Percentiles rank a stretch among this genome's conserved stretches.
Conservation (phyloP, 2,113 vertebrate genomes). For the Hemiscyllium ocellatum region DNA sequence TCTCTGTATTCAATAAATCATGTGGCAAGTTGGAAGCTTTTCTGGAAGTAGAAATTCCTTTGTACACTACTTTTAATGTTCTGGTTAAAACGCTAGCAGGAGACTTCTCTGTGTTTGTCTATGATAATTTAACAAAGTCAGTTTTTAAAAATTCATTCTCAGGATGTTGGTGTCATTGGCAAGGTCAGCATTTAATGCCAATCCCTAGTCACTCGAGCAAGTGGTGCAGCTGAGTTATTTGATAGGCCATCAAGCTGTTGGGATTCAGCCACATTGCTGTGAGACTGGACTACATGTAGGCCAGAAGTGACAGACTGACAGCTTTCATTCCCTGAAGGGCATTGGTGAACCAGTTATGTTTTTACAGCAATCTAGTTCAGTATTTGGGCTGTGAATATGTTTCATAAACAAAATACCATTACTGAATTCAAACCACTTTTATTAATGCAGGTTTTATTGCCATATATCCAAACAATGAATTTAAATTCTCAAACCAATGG, state of each 20-base stretch:
- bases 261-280: neutral
- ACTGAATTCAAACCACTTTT: neutral
- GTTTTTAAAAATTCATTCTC: neutral
- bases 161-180: neutral
- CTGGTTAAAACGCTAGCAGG: neutral
- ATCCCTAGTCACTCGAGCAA: neutral
- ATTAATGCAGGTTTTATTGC: neutral
- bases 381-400: too few relatives aligned
- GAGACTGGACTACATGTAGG: neutral
- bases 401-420: neutral
- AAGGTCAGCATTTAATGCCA: neutral
- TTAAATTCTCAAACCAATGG: neutral
- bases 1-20: neutral
- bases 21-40: neutral
- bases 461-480: neutral
- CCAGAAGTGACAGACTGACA: neutral
- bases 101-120: neutral
- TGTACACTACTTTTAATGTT: neutral
- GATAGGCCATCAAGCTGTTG: neutral
- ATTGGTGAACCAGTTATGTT: neutral
- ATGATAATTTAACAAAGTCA: neutral
- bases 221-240: neutral
- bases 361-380: neutral
- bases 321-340: neutral
- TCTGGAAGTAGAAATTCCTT: neutral